These are phyloP conservation scores for Neotoma lepida DNA, from an alignment of 2,113 vertebrate genomes.

Conservation along the genomic window DNA sequence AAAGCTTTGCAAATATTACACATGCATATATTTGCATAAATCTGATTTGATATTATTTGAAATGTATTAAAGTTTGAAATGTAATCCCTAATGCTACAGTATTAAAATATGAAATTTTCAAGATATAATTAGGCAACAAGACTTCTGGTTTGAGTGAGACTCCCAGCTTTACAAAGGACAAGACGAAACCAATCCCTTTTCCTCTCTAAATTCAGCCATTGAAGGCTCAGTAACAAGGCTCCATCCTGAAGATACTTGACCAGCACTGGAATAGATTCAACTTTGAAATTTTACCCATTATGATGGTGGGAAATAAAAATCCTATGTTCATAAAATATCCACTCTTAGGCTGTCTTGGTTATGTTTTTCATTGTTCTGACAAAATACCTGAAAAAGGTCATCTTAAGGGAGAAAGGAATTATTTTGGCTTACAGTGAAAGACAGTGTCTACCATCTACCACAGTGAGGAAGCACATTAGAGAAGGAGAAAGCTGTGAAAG, in stretches of 20 bases:
- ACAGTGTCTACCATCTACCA: rapidly evolving
- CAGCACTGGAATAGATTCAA: not conserved
- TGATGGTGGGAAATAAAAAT: not conserved
- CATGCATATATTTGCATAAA: too few relatives aligned
- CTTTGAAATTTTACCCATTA: not conserved
- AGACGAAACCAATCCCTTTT: not conserved
- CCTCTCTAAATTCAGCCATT: not conserved
- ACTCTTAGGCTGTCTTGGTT: not conserved
- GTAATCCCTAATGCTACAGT: not conserved
- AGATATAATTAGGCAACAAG: not conserved
- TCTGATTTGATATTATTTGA: too few relatives aligned
- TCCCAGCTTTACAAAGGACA: not conserved
- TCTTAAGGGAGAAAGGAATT: not conserved
- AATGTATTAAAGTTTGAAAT: not conserved
- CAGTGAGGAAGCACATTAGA: not conserved
- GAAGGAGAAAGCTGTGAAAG: not conserved
- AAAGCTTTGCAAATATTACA: not conserved
- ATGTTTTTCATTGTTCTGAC: not conserved
- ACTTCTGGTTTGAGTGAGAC: not conserved
- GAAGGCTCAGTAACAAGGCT: not conserved
- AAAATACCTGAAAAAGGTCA: not conserved
- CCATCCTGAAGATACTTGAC: not conserved
- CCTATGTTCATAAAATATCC: not conserved
- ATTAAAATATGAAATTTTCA: not conserved
- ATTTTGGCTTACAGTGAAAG: not conserved